Base-by-base conservation (phyloP, 35 echinoderm and acorn worm species). In the Amphiura filiformis region DNA sequence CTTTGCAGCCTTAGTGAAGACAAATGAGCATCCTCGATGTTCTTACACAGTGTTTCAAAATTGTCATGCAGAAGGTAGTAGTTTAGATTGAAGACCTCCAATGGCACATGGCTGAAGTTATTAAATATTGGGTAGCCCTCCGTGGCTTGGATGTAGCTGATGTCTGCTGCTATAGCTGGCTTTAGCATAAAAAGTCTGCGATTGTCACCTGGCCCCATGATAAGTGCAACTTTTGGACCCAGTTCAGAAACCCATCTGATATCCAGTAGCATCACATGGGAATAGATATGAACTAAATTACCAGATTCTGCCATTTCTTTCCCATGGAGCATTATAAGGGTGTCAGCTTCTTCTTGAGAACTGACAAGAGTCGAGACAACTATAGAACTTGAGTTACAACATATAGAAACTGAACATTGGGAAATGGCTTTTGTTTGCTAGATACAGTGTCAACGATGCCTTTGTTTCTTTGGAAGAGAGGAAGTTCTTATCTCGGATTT, bases 301-400 rank as follows among this genome's bases (percentile, higher is more conserved):
- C 82, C 82, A 36, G 31, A 12, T 38, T 44, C 37, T 42, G 76
- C 35, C 23, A 82, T 82, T 31, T 91, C 89, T 37, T 15, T 37
- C 13, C 35, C 83, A 65, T 91, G 82, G 32, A 91, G 82, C 0
- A 86, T 77, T 20, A 80, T 57, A 22, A 49, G 15, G 30, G 89
- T 86, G 76, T 91, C 89, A 37, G 82, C 89, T 78, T 91, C 82
- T 39, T 91, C 82, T 18, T 91, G 82, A 18, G 61, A 26, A 76
- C 89, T 91, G 13, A 78, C 49, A 32, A 0, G 44, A 32, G 56
- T 70, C 26, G 61, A 15, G 41, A 47, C 38, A 28, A 42, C 26
- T 17, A 82, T 82, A 31, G 38, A 32, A 32, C 39, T 39, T 22
- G 80, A 31, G 32, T 82, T 82, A 42, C 47, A 47, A 42, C 38